phyloP scores from a whole-genome alignment of 1,140 invertebrate species.

The Drosophila athabasca region DNA sequence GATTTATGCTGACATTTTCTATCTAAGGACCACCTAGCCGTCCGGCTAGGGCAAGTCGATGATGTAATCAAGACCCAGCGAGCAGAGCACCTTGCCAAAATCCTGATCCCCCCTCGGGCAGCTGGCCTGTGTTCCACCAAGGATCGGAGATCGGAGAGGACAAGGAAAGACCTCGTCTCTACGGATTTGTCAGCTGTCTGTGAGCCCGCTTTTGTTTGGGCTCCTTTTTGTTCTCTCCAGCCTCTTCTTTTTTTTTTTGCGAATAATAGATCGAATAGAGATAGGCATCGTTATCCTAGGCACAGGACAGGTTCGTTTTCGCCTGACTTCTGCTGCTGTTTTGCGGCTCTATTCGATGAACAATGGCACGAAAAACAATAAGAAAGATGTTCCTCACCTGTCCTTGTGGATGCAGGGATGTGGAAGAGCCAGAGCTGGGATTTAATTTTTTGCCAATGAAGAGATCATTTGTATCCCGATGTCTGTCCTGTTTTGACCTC shows the following conservation, averaged over 20 bases:
- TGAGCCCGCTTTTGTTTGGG: conserved; percentile 60
- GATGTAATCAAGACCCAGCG: conserved; percentile 57
- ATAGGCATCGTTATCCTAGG: conserved; percentile 55
- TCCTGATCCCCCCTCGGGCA: conserved; percentile 48
- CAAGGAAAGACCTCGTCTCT: conserved; percentile 42
- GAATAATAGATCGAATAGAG: conserved; percentile 58
- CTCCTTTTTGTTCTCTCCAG: neutral
- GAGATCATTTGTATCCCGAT: conserved; percentile 44
- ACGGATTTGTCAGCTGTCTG: conserved; percentile 66
- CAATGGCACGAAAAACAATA: conserved; percentile 32
- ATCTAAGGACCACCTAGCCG: conserved; percentile 61
- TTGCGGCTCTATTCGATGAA: conserved; percentile 24
- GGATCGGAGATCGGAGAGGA: too few relatives aligned
- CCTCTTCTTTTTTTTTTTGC: conserved; percentile 37
- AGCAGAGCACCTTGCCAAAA: conserved; percentile 69
- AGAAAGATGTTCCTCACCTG: conserved; percentile 70
- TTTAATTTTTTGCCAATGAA: conserved; percentile 38
- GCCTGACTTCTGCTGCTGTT: conserved; percentile 50
- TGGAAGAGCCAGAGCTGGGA: conserved; percentile 6
- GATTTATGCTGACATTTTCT: conserved; percentile 70
- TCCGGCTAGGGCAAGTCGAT: conserved; percentile 13
- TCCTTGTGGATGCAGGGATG: conserved; percentile 25
- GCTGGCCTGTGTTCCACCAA: conserved; percentile 52
- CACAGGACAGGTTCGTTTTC: conserved; percentile 69
- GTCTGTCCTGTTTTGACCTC: conserved; percentile 2